These are phyloP conservation scores for Peromyscus aztecus DNA, from an alignment of 2,797 vertebrate genomes.

Conservation along the genomic window DNA sequence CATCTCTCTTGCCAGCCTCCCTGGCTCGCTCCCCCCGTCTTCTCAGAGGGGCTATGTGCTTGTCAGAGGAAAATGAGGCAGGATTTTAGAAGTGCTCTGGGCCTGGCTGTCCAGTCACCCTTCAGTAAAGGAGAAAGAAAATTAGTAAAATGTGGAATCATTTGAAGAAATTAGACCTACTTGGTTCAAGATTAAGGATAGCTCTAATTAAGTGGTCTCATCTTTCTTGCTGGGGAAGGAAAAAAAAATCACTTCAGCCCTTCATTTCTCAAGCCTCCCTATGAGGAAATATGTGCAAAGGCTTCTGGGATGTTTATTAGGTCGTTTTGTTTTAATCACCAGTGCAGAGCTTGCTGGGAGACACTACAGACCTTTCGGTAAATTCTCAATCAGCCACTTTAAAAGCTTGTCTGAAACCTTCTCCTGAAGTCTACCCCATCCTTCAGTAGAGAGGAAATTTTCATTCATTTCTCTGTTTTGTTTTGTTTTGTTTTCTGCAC, in stretches of 20 bases:
- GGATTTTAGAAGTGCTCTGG: neutral
- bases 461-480: neutral
- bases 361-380: neutral
- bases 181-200: conserved; percentile 73
- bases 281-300: neutral
- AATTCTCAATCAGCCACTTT: conserved; percentile 56
- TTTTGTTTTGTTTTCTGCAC: neutral
- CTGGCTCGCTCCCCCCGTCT: neutral
- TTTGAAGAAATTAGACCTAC: conserved; percentile 72
- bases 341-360: neutral
- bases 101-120: conserved; percentile 9
- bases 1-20: neutral
- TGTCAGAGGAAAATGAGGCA: conserved; percentile 1
- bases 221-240: conserved; percentile 64
- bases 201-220: conserved; percentile 67
- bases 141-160: conserved; percentile 58
- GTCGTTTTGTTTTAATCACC: conserved; percentile 64
- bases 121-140: conserved; percentile 22
- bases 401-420: conserved; percentile 32
- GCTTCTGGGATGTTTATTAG: conserved; percentile 59
- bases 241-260: conserved; percentile 48
- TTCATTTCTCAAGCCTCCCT: conserved; percentile 56
- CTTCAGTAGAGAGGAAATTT: neutral
- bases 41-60: rapidly evolving
- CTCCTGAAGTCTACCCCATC: neutral